Base-by-base conservation (phyloP, 2,113 vertebrate genomes). In the Machaerirhynchus nigripectus region DNA sequence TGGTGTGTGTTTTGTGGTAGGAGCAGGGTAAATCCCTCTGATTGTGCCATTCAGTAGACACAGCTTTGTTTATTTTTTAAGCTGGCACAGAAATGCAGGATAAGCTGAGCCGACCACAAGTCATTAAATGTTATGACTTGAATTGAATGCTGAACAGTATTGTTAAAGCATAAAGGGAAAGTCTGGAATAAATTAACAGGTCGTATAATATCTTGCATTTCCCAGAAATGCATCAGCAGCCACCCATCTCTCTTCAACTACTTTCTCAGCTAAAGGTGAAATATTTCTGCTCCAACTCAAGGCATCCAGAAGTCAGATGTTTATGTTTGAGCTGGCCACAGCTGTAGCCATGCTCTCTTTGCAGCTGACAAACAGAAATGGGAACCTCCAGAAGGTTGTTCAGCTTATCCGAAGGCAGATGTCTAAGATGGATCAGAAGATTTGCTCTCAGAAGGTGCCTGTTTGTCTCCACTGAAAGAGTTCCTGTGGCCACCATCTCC, bases 161-260 rank as follows among this genome's bases (percentile, higher is more conserved):
- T 97, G 95, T 96, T 94, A 94, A 93, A 90, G 79, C 56, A 84
- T 97, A 94, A 95, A 93, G 85, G 50, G 85, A 94, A 93, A 87
- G 42, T 89, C 92, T 89, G 92, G 88, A 97, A 92, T 81, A 91
- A 94, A 87, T 90, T 97, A 94, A 73, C 88, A 87, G 92, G 91
- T 94, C 68, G 15, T 73, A 71, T 60, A 91, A 75, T 87, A 88
- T 75, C 85, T 96, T 73, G 44, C n/a, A 55, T 90, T 95, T 97
- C 85, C 91, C 89, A 91, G 94, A 93, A 96, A 94, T 42, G 70
- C 76, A 77, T 90, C 71, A 90, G 75, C 82, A 92, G 53, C 71
- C 33, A 75, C 87, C 91, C 93, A 69, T 96, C 79, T 94, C 89
- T 55, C 46, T 85, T 87, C 61, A 78, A 8, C 85, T 78, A 11